Evolutionary conservation across 1,140 invertebrate species (phyloP).

Genomic region (Drosophila sechellia): DNA sequence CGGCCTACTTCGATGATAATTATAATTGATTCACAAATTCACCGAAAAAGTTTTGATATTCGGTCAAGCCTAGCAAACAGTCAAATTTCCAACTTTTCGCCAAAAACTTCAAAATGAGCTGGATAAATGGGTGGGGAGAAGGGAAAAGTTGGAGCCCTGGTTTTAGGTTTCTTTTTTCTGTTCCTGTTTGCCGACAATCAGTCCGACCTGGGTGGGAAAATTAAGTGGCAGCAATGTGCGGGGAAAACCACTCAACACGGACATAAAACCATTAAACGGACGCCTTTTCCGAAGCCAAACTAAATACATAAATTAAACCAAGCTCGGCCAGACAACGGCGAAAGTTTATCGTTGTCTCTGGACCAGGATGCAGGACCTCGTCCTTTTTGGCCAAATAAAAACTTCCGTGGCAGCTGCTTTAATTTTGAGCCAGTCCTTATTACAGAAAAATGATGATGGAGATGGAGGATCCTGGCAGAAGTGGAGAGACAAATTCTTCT

Average conservation of each 20-base stretch:
- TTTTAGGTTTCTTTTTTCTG: constrained; percentile 9
- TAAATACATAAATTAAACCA: constrained; percentile 77
- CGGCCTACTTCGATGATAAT: constrained; percentile 41
- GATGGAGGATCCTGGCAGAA: constrained; percentile 11
- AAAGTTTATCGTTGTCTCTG: constrained; percentile 56
- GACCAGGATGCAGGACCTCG: not conserved
- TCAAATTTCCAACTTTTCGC: constrained; percentile 40
- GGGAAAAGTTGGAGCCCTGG: constrained; percentile 22
- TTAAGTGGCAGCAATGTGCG: constrained; percentile 39
- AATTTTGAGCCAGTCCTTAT: constrained; percentile 49
- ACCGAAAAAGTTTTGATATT: constrained; percentile 40
- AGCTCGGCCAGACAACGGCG: constrained; percentile 43
- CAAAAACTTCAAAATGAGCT: constrained; percentile 42
- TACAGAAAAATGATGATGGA: constrained; percentile 22
- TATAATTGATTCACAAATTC: constrained; percentile 53
- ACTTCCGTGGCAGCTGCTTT: constrained; percentile 63
- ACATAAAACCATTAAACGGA: constrained; percentile 68
- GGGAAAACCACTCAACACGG: constrained; percentile 59
- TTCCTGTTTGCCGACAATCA: constrained; percentile 39
- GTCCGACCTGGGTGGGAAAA: constrained; percentile 25
- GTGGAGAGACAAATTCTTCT: constrained; percentile 49
- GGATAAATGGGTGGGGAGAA: constrained; percentile 15
- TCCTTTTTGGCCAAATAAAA: constrained; percentile 47
- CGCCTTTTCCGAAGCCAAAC: constrained; percentile 64
- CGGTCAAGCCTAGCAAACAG: constrained; percentile 38